phyloP scores from a whole-genome alignment of 2,113 vertebrate genomes.

The Arenaria interpres region DNA sequence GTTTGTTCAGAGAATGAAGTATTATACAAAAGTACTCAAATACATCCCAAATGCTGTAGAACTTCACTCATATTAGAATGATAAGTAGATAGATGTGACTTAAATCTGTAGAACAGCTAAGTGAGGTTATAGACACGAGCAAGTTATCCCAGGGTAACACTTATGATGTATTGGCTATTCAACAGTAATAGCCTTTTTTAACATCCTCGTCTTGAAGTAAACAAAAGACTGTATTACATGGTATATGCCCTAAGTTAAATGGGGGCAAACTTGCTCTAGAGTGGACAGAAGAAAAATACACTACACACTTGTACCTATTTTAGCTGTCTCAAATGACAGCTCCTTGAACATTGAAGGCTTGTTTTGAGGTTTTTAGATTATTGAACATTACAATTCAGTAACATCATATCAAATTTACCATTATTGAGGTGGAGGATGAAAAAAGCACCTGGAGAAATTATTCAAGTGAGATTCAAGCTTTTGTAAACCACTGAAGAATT shows the following conservation, averaged over 20 bases:
- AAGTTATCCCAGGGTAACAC: neutral
- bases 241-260: neutral
- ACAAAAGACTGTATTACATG: neutral
- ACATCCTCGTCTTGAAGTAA: neutral
- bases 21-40: constrained; percentile 17
- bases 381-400: neutral
- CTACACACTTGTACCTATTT: neutral
- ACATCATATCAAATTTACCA: neutral
- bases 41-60: constrained; percentile 12
- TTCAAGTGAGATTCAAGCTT: neutral
- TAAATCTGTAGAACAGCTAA: neutral
- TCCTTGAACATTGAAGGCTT: neutral
- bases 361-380: neutral
- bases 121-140: neutral
- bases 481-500: neutral
- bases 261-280: neutral
- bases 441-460: neutral
- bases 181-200: neutral
- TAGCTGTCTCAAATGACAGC: neutral
- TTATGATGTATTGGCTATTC: neutral
- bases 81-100: neutral
- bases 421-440: neutral
- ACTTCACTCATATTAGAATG: constrained; percentile 3
- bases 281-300: neutral
- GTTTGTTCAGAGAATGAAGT: constrained; percentile 45